Evolutionary conservation across 2,888 invertebrate genomes (phyloP).

Genomic region (Disparrhopalites patrizii): DNA sequence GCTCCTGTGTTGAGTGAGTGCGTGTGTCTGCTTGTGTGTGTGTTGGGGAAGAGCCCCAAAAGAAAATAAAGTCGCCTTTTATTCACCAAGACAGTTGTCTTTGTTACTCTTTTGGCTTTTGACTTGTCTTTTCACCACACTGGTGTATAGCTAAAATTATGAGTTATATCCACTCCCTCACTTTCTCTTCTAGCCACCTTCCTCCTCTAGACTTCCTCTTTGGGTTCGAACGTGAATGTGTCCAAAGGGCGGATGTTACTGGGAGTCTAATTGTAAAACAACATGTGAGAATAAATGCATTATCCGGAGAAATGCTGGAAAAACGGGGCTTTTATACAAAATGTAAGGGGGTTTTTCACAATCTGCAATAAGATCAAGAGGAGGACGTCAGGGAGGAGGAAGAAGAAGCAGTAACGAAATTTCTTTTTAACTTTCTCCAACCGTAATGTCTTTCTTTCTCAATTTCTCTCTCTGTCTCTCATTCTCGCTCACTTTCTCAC

Average conservation of each 20-base stretch:
- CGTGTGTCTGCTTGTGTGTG: too few species aligned
- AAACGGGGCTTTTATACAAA: background rate
- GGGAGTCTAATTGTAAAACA: too few species aligned
- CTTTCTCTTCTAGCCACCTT: background rate
- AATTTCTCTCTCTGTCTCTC: too few species aligned
- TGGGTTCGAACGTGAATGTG: too few species aligned
- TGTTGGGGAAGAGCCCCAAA: background rate
- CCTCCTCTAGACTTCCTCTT: background rate
- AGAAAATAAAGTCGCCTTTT: background rate
- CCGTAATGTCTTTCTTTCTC: too few species aligned
- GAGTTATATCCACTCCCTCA: background rate
- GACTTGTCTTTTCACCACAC: background rate
- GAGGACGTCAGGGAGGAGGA: background rate
- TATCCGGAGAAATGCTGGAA: too few species aligned
- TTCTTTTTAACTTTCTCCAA: too few species aligned
- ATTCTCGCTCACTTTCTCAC: too few species aligned
- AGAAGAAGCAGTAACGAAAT: too few species aligned
- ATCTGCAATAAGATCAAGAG: constrained; percentile 6
- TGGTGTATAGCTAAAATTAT: constrained; percentile 2
- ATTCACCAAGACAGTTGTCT: constrained; percentile 7
- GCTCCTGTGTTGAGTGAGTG: too few species aligned
- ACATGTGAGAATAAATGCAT: too few species aligned
- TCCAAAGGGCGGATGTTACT: too few species aligned
- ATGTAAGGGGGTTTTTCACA: background rate
- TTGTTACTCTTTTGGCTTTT: background rate